Percentiles rank a stretch among this genome's conserved stretches.
phyloP scores from a whole-genome alignment of 2,888 invertebrate genomes.

The Lasioglossum figueresi region DNA sequence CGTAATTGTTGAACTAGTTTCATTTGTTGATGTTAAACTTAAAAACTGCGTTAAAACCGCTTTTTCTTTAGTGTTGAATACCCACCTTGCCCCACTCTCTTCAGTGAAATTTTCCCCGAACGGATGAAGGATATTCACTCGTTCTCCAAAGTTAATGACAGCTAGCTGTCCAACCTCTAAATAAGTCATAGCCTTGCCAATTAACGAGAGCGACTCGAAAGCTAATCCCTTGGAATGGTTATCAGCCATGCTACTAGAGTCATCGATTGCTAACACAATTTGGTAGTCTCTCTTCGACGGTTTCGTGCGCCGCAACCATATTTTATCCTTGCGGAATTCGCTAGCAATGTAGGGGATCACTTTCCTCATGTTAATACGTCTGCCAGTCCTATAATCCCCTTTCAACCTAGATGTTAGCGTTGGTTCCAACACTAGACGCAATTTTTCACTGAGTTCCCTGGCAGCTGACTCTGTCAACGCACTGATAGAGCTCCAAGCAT shows the following conservation, averaged over 20 bases:
- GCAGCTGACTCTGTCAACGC: conserved; percentile 88
- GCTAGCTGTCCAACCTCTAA: conserved; percentile 97
- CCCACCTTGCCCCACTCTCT: conserved; percentile 90
- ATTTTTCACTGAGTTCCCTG: conserved; percentile 95
- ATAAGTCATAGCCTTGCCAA: conserved; percentile 93
- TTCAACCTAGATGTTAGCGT: conserved; percentile 95
- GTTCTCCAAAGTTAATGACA: conserved; percentile 96
- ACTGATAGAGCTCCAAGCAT: conserved; percentile 88
- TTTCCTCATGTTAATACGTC: conserved; percentile 98
- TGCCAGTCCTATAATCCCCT: conserved; percentile 98
- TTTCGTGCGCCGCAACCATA: conserved; percentile 98
- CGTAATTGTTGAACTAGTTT: not conserved
- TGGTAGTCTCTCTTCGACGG: conserved; percentile 98
- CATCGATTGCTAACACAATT: conserved; percentile 97
- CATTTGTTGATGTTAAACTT: no score
- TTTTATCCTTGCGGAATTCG: conserved; percentile 99
- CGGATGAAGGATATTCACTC: conserved; percentile 93
- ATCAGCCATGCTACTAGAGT: conserved; percentile 96
- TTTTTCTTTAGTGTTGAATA: not conserved
- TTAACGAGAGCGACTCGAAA: conserved; percentile 96
- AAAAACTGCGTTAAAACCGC: no score
- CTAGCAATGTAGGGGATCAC: conserved; percentile 99
- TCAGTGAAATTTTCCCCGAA: conserved; percentile 94
- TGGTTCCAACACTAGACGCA: conserved; percentile 97
- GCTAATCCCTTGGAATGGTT: conserved; percentile 95